Evolutionary conservation across 2,113 vertebrate genomes (phyloP).

Genomic region (Ceuthmochares aereus): DNA sequence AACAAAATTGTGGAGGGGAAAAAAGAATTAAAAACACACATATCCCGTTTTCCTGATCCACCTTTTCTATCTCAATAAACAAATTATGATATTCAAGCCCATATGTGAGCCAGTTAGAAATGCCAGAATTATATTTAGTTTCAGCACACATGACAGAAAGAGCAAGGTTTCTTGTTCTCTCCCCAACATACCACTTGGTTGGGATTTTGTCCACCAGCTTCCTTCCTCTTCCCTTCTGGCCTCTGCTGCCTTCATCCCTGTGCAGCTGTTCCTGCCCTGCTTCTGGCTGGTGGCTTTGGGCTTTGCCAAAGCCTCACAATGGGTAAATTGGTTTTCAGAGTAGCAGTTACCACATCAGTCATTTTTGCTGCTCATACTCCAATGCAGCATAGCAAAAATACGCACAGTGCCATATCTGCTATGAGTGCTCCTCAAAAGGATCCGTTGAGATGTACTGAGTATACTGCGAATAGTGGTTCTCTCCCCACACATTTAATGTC

Average conservation of each 20-base stretch:
- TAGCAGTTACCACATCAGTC: rapidly evolving
- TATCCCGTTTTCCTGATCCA: neutral
- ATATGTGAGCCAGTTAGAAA: neutral
- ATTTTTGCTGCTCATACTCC: neutral
- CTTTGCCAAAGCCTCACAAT: neutral
- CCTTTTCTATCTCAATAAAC: conserved; percentile 11
- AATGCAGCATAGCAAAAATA: neutral
- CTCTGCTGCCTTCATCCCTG: neutral
- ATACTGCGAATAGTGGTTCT: neutral
- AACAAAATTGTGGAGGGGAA: neutral
- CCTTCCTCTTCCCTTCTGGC: neutral
- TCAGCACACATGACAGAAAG: neutral
- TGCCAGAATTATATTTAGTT: neutral
- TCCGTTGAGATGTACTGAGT: neutral
- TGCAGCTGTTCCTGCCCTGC: neutral
- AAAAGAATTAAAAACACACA: too few species aligned
- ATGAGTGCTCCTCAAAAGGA: neutral
- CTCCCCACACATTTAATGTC: neutral
- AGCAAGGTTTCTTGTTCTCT: neutral
- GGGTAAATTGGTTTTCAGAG: neutral
- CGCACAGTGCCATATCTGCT: neutral
- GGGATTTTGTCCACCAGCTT: neutral
- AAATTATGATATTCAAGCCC: neutral
- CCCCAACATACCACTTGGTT: rapidly evolving
- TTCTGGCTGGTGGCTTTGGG: neutral